Percentiles rank a stretch among this genome's conserved stretches.
phyloP scores from a whole-genome alignment of 2,113 vertebrate species.

The Diadophis punctatus region DNA sequence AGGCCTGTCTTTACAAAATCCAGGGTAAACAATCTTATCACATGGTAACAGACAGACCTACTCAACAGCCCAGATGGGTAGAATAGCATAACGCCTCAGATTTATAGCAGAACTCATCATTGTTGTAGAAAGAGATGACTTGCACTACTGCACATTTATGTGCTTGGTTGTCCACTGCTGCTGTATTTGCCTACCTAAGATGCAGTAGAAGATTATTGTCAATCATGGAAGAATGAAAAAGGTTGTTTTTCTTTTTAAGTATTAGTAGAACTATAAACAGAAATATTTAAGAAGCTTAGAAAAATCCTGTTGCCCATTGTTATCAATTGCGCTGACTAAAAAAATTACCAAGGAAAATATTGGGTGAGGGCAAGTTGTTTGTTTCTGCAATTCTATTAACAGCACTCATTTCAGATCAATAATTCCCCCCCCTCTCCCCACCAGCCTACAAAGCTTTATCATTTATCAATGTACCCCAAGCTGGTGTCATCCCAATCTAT shows the following conservation, averaged over 20 bases:
- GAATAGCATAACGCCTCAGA: background rate
- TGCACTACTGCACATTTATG: background rate
- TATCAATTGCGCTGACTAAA: background rate
- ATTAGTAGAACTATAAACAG: background rate
- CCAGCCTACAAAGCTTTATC: background rate
- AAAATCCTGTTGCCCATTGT: background rate
- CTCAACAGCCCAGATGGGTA: background rate
- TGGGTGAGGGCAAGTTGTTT: background rate
- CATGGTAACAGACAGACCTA: slow-evolving; percentile 15
- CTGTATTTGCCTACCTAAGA: background rate
- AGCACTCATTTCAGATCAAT: background rate
- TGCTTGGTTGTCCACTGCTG: background rate
- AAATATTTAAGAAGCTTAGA: background rate
- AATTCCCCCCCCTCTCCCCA: background rate
- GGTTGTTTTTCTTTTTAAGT: background rate
- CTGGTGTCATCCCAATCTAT: background rate
- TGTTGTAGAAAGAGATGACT: background rate
- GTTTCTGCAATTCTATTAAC: background rate
- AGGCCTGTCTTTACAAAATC: background rate
- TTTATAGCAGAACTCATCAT: slow-evolving; percentile 9
- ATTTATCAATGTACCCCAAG: background rate
- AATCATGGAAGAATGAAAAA: background rate
- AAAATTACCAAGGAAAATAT: background rate
- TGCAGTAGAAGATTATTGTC: background rate
- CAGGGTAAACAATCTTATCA: slow-evolving; percentile 25